Evolutionary conservation across 2,113 vertebrate genomes (phyloP), one percentile per base, ranked within the genome.

Genomic region (Upupa epops): DNA sequence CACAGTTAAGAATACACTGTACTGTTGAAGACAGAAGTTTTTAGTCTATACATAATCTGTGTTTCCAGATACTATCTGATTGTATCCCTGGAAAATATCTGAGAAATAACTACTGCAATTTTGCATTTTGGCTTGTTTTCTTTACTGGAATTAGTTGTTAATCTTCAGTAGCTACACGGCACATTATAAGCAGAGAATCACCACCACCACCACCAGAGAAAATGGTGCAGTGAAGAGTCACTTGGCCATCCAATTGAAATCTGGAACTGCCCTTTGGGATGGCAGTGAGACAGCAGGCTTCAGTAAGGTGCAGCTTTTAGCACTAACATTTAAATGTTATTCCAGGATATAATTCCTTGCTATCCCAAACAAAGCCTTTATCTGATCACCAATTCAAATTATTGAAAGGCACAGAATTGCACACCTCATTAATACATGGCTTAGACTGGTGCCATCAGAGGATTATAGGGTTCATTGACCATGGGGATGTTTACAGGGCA

Each of bases 301-400:
- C 6, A 3, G 12, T 26, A 65, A 48, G 26, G 4, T 68, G 60
- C 18, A 34, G 19, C n/a, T n/a, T n/a, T 69, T 94, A 90, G 32
- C 34, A 42, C 16, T 36, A 69, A 16, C 51, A 26, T 8, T 60
- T 88, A 1, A 5, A 20, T 17, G 26, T 58, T 26, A 36, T 85
- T 75, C 31, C 37, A 70, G 25, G 42, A 75, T 45, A 29, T 65
- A 80, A 75, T 32, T 40, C 63, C 84, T 72, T 29, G 24, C 19
- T 87, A 24, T 73, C 32, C 36, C 4, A 22, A 21, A 32, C 52
- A 86, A 92, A 91, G 48, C 17, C 40, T 75, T 51, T 84, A 79
- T 82, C 69, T 84, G 73, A 88, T 86, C 82, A 83, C 29, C 61
- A 83, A 22, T 75, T 92, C 58, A 76, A 74, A n/a, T n/a, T n/a